Base-by-base conservation (phyloP, 2,888 invertebrate genomes). In the Timema cristinae region DNA sequence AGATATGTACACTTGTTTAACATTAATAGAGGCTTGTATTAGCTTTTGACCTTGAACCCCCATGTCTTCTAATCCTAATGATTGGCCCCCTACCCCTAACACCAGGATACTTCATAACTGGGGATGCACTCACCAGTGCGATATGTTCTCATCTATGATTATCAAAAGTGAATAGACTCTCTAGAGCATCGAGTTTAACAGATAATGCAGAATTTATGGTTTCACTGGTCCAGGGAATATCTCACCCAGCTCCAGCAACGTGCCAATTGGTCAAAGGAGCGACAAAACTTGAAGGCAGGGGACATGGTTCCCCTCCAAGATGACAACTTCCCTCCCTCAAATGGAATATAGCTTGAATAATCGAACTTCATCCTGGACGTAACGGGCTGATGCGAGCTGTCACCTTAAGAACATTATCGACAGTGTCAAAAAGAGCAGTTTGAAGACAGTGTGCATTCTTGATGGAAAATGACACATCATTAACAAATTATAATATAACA, bases 51-150 rank as follows among this genome's bases (percentile, higher is more conserved):
- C 79, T 4, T n/a, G 80, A 0, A 73, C 74, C 11, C 75, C 76
- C 32, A 70, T 78, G 9, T 77, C 78, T 5, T 49, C 70, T 6
- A 77, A 78, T 67, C 75, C 76, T 9, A 72, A 77, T 47, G 76
- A 78, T 56, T 63, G 75, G 7, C 72, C 48, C 32, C 32, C 32
- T 32, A 32, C 74, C 77, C 7, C 70, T 79, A 1, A 79, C 79
- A 0, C 79, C 80, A 7, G 78, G 76, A 13, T 79, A 80, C 73
- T 78, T 80, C 69, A 71, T 80, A 8, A 73, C 79, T 50, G 78
- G 77, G 6, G 49, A 69, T 16, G 50, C 75, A 5, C 66, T 76
- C 6, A 72, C 54, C 5, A 8, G 63, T 2, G 67, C 76, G 5
- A 71, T 76, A 5, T 76, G 77, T 11, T 73, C 75, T 8, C 7